Evolutionary conservation across 2,797 vertebrate species (phyloP), one percentile per base, ranked within the genome.

Genomic region (Percopsis omiscomaycus): DNA sequence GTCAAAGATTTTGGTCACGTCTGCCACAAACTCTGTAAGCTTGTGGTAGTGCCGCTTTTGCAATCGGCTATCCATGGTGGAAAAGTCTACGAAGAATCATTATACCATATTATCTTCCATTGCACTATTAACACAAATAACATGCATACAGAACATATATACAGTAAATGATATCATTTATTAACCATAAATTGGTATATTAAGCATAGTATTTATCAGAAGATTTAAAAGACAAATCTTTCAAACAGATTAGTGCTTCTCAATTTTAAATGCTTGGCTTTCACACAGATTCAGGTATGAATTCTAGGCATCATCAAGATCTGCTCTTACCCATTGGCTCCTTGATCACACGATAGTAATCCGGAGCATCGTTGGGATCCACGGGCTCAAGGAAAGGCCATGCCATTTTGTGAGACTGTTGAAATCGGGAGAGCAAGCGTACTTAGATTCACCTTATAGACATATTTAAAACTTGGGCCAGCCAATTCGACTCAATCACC

Each of bases 1-100:
- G 92, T 99, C 97, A 74, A 99, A 99, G 88, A 99, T 97, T 97
- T 99, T 99, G 97, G 97, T 99, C 96, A 98, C 96, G 83, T 99
- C 97, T 59, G 96, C 97, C 90, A 98, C 97, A 74, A 98, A 98
- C 89, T 99, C 97, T 0, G 97, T 98, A 84, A 99, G 93, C 86
- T 98, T 99, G 89, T 93, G 95, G 92, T 99, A 99, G 89, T 95
- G 96, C 61, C 96, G 94, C 57, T 94, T 96, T 69, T 96, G 94
- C 83, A 98, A 86, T 77, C 93, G 92, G 61, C 95, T 95, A 68
- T 99, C 97, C 95, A 99, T 98, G 37, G 97, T 99, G 71, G 96
- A 94, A 64, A 99, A 95, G 85, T 99, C 97, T 98, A 1, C 1
- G 13, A 16, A 15, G 16, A n/a, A 5, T 11, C 47, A 9, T 6